Evolutionary conservation across 1,140 invertebrate species (phyloP), one percentile per base, ranked within the genome.

Genomic region (Zaprionus taronus): DNA sequence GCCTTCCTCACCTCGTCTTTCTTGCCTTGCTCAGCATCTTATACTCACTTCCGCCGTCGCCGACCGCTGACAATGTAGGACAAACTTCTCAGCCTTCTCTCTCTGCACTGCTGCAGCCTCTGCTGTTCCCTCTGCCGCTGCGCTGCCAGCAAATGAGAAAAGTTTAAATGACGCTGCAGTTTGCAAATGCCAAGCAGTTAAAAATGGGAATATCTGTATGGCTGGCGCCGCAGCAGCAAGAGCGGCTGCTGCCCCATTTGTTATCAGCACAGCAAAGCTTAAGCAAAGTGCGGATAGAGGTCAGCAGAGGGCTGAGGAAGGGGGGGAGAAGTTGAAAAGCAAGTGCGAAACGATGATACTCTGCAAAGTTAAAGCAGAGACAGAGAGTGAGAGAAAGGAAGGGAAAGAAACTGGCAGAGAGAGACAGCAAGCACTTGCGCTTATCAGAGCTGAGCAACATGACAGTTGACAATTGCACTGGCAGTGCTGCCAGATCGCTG

Each of bases 161-260:
- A 89, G 85, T 89, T 89, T 89, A 89, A 89, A 89, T 89, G 85
- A 89, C 81, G 84, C 84, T 89, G 84, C 84, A 89, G 85, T 89
- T 89, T 89, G 84, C 84, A 89, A 89, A 89, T 89, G 84, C 81
- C 84, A 89, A 84, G 84, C 85, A 83, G 85, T 89, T 89, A 89
- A 89, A 89, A 84, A 90, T 80, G 79, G 68, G 81, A 71, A 89
- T 90, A 89, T 90, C 84, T 82, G 76, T 79, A 67, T 73, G 47
- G 22, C 81, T 81, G 79, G 71, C 74, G 63, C 62, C 34, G 26
- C 51, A 36, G 9, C 9, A 20, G 44, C 58, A 26, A 24, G 61
- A 60, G 72, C 47, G 68, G 55, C 75, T 79, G 55, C 75, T 76
- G 73, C 55, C 67, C 81, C 85, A 90, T 89, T 89, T 89, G 85